Conservation (phyloP, 2,888 invertebrate genomes). For the Tipula unca region DNA sequence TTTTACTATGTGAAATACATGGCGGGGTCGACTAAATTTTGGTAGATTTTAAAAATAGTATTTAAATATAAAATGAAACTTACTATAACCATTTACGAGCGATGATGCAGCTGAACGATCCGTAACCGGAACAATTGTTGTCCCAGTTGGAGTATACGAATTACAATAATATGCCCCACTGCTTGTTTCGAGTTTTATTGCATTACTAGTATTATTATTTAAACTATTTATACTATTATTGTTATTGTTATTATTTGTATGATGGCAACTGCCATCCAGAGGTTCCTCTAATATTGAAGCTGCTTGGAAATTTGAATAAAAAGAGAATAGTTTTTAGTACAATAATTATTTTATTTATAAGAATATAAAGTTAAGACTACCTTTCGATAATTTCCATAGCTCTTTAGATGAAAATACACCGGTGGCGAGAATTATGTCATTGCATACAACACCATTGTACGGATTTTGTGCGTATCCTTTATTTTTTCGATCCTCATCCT, state of each 20-base stretch:
- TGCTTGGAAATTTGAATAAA: conserved; percentile 46
- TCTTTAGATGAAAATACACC: conserved; percentile 99
- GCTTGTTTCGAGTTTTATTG: conserved; percentile 74
- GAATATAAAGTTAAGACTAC: conserved; percentile 42
- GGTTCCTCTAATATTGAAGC: conserved; percentile 92
- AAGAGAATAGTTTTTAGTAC: not conserved
- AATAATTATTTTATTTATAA: conserved; percentile 16
- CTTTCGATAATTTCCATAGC: conserved; percentile 97
- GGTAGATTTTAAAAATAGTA: not conserved
- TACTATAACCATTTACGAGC: conserved; percentile 70
- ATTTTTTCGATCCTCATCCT: conserved; percentile 47
- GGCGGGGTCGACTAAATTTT: not conserved
- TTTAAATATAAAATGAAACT: conserved; percentile 39
- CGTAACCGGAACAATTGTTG: conserved; percentile 30
- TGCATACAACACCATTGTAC: conserved; percentile 96
- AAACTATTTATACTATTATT: conserved; percentile 9
- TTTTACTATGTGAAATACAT: no score
- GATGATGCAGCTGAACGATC: conserved; percentile 35
- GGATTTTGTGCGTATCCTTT: conserved; percentile 86
- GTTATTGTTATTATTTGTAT: conserved; percentile 1
- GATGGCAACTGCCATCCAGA: conserved; percentile 52
- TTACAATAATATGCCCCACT: conserved; percentile 63
- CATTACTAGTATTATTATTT: conserved; percentile 30
- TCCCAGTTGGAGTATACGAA: conserved; percentile 53
- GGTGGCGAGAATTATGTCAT: conserved; percentile 98